A percentile compares a stretch with the other conserved stretches of the same genome.
Conservation (phyloP, 2,797 vertebrate genomes). For the Salmo trutta region DNA sequence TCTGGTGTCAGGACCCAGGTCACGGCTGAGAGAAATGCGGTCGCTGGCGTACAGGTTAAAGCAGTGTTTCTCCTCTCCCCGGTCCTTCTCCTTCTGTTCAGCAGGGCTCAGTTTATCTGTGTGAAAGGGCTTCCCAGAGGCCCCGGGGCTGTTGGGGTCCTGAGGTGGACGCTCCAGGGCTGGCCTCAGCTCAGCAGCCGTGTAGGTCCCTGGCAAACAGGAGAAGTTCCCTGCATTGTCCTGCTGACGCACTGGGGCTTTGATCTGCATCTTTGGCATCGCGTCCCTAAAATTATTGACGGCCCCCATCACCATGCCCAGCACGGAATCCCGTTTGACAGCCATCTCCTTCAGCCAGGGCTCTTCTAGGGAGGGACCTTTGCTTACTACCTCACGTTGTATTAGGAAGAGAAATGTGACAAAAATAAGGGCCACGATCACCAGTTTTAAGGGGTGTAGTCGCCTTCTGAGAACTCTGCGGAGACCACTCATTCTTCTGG, state of each 20-base stretch:
- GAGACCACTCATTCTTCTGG: slow-evolving; percentile 81
- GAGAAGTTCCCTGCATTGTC: slow-evolving; percentile 63
- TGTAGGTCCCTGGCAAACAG: slow-evolving; percentile 90
- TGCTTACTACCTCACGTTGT: slow-evolving; percentile 91
- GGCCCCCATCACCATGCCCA: slow-evolving; percentile 91
- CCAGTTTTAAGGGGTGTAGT: slow-evolving; percentile 87
- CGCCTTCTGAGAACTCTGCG: slow-evolving; percentile 81
- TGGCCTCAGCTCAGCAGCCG: slow-evolving; percentile 85
- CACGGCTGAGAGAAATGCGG: slow-evolving; percentile 93
- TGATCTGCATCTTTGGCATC: slow-evolving; percentile 98
- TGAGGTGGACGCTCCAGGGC: slow-evolving; percentile 86
- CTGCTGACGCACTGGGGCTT: slow-evolving; percentile 84
- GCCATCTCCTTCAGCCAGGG: slow-evolving; percentile 81
- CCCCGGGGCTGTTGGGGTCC: slow-evolving; percentile 87
- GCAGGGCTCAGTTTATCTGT: slow-evolving; percentile 78
- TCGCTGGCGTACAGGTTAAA: slow-evolving; percentile 97
- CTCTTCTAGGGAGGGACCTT: slow-evolving; percentile 80
- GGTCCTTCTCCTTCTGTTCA: slow-evolving; percentile 91
- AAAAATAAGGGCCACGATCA: slow-evolving; percentile 84
- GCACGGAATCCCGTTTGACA: slow-evolving; percentile 85
- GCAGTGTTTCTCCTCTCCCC: slow-evolving; percentile 93
- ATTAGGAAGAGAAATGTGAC: slow-evolving; percentile 92
- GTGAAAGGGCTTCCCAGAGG: slow-evolving; percentile 89
- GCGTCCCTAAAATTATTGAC: slow-evolving; percentile 92
- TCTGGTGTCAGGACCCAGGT: slow-evolving; percentile 95